phyloP scores from a whole-genome alignment of 2,113 vertebrate genomes.

The Tupaia chinensis region DNA sequence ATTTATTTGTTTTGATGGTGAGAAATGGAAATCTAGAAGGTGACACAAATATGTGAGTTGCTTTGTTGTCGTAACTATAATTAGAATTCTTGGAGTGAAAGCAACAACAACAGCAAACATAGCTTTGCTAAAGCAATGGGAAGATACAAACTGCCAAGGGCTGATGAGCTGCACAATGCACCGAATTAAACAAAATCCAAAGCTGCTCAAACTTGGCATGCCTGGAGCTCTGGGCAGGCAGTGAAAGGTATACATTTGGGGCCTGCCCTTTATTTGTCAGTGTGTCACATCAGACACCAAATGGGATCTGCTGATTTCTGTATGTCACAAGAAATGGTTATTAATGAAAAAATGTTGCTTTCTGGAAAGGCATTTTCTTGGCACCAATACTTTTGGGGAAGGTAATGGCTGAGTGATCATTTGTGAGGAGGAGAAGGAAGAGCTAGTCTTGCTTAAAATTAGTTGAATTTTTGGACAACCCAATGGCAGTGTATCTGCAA shows the following conservation, averaged over 20 bases:
- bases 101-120: background rate
- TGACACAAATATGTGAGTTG: slow-evolving; percentile 33
- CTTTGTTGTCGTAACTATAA: slow-evolving; percentile 40
- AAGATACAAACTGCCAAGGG: slow-evolving; percentile 40
- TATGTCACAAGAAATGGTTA: slow-evolving; percentile 46
- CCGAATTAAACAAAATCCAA: background rate
- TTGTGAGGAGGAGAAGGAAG: background rate
- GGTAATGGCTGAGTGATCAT: background rate
- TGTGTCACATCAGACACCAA: background rate
- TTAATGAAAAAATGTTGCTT: slow-evolving; percentile 42
- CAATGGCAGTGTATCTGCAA: background rate
- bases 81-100: slow-evolving; percentile 44
- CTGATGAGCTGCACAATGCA: background rate
- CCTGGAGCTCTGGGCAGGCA: background rate
- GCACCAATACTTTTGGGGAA: slow-evolving; percentile 22
- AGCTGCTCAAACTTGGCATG: background rate
- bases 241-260: background rate
- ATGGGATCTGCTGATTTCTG: background rate
- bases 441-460: background rate
- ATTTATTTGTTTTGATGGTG: slow-evolving; percentile 75
- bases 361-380: slow-evolving; percentile 19
- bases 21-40: slow-evolving; percentile 71
- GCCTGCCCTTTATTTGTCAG: background rate
- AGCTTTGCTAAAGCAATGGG: background rate
- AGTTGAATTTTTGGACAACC: background rate